These are phyloP conservation scores for Planiliza haematocheilus DNA, from an alignment of 2,113 vertebrate genomes.

Conservation along the genomic window DNA sequence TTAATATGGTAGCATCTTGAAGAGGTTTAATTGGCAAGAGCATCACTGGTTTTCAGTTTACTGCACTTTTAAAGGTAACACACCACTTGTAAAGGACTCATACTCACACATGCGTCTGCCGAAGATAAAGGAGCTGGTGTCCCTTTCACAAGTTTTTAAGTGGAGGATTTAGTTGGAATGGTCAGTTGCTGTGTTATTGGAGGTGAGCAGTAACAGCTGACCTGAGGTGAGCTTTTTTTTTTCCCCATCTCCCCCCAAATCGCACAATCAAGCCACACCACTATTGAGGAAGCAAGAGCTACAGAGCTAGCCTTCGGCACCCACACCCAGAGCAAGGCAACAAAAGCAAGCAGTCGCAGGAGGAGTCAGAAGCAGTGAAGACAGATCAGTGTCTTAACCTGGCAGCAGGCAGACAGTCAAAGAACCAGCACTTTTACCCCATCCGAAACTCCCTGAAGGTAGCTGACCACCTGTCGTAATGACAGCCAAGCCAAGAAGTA, in stretches of 20 bases:
- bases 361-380: conserved; percentile 29
- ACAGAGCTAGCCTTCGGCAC: conserved; percentile 50
- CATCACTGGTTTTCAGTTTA: conserved; percentile 25
- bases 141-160: conserved; percentile 73
- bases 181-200: conserved; percentile 73
- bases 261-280: conserved; percentile 84
- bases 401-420: neutral
- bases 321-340: conserved; percentile 65
- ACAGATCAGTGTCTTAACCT: neutral
- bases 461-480: conserved; percentile 18
- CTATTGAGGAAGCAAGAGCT: conserved; percentile 24
- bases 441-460: conserved; percentile 15
- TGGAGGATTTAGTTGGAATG: conserved; percentile 69
- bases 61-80: conserved; percentile 41
- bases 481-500: conserved; percentile 45
- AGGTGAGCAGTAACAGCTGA: conserved; percentile 91
- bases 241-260: conserved; percentile 81
- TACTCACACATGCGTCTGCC: conserved; percentile 91
- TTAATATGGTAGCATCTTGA: conserved; percentile 49
- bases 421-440: conserved; percentile 39
- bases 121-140: conserved; percentile 71
- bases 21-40: conserved; percentile 14
- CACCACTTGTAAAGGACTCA: conserved; percentile 65
- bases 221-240: conserved; percentile 91
- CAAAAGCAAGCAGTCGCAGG: conserved; percentile 34